These are phyloP conservation scores for Xyrichtys novacula DNA, from an alignment of 2,797 vertebrate species.

Conservation along the genomic window DNA sequence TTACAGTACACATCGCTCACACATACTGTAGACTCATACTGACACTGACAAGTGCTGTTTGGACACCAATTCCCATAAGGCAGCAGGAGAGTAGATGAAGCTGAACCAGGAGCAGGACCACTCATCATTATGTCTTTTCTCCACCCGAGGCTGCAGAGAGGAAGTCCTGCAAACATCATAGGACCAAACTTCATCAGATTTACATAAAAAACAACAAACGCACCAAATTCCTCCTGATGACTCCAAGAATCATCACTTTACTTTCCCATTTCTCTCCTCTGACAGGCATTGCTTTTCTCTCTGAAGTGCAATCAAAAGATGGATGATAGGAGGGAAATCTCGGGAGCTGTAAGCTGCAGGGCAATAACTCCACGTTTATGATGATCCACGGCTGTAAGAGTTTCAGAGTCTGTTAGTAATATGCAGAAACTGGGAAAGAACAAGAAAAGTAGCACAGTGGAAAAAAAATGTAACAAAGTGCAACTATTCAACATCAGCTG, in stretches of 20 bases:
- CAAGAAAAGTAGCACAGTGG: slow-evolving; percentile 2
- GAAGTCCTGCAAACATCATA: slow-evolving; percentile 35
- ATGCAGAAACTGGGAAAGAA: not conserved
- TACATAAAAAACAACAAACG: slow-evolving; percentile 40
- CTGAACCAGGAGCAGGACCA: slow-evolving; percentile 43
- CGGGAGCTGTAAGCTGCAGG: slow-evolving; percentile 42
- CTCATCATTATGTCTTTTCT: slow-evolving; percentile 48
- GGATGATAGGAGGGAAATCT: slow-evolving; percentile 51
- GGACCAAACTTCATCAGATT: slow-evolving; percentile 29
- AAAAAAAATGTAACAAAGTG: not conserved
- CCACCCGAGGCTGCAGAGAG: slow-evolving; percentile 42
- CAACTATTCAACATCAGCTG: not conserved
- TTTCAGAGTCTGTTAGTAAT: slow-evolving; percentile 45
- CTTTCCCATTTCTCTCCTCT: slow-evolving; percentile 13
- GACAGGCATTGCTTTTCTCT: slow-evolving; percentile 24
- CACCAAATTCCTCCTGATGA: slow-evolving; percentile 32
- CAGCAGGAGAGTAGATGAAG: slow-evolving; percentile 55
- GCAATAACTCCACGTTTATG: slow-evolving; percentile 46
- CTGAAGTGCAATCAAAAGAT: slow-evolving; percentile 56
- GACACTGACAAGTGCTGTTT: slow-evolving; percentile 65
- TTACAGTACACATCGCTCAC: slow-evolving; percentile 43
- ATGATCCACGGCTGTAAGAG: slow-evolving; percentile 48
- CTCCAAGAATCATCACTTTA: slow-evolving; percentile 28
- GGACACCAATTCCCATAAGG: slow-evolving; percentile 59
- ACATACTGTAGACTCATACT: slow-evolving; percentile 35